Percentiles rank a stretch among this genome's conserved stretches.
Conservation (phyloP, 1,140 invertebrate genomes). For the Orchesella cincta region DNA sequence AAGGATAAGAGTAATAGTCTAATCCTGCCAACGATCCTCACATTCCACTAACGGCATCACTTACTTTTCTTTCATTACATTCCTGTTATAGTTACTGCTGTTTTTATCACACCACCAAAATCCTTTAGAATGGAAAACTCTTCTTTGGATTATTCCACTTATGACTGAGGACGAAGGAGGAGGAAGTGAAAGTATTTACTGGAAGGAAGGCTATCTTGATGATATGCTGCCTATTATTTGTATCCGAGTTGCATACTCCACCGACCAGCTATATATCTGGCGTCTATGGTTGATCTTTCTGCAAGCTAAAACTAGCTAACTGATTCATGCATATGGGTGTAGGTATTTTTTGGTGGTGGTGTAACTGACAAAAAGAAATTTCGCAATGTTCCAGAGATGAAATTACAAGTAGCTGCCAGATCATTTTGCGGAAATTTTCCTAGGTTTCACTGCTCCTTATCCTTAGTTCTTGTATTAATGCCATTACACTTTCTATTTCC, state of each 20-base stretch:
- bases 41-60: constrained; percentile 16
- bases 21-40: constrained; percentile 16
- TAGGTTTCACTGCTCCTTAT: neutral
- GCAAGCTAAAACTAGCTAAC: neutral
- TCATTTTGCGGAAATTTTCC: neutral
- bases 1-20: constrained; percentile 18
- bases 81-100: neutral
- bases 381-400: neutral
- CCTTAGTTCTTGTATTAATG: neutral
- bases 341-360: neutral
- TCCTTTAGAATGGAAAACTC: neutral
- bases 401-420: neutral
- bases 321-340: neutral
- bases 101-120: constrained; percentile 1
- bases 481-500: neutral
- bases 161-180: too few relatives aligned
- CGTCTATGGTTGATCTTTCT: too few relatives aligned
- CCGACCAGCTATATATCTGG: too few relatives aligned
- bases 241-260: too few relatives aligned
- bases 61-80: constrained; percentile 22
- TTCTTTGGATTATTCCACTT: neutral
- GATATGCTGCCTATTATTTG: too few relatives aligned
- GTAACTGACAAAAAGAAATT: neutral
- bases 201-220: too few relatives aligned
- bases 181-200: too few relatives aligned